Evolutionary conservation across 2,797 vertebrate species (phyloP), one percentile per base, ranked within the genome.

Genomic region (Centropyge bicolor): DNA sequence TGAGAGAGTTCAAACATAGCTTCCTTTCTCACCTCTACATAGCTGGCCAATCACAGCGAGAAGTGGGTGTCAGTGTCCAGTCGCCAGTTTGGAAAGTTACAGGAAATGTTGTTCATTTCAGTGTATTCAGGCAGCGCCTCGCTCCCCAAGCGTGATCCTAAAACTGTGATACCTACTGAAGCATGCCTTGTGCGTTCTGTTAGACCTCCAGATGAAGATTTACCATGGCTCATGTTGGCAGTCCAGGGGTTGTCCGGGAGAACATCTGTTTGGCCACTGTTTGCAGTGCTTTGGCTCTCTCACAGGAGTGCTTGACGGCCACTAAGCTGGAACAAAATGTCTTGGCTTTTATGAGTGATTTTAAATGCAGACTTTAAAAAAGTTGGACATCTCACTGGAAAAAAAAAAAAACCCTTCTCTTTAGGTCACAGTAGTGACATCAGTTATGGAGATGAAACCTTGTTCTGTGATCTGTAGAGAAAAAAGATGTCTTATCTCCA

Each of bases 221-320:
- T 76, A 74, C 40, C 61, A 54, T 49, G 43, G 24, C 59, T 86
- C 63, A 11, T 36, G 22, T 52, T 76, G 68, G 55, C 38, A 70
- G 57, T 69, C 27, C 40, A 43, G 55, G 51, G 64, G 63, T 76
- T 70, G 45, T 88, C 70, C 71, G 68, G 76, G 55, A 78, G 64
- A 82, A 81, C 89, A 90, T 91, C 86, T 89, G 89, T 74, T 91
- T 80, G 80, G 84, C 70, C 74, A 74, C 76, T 43, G 69, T 67
- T 79, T 59, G 64, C 60, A 61, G 83, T 81, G 70, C 63, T 66
- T 75, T 66, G 80, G 74, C 76, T 81, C 74, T 78, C 64, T 65
- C 48, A 59, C 55, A 52, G 48, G 27, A 73, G 40, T 45, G 73
- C 59, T 68, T 64, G 55, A 83, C 72, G 72, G 62, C 38, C 54